Conservation (phyloP, 2,888 invertebrate species). For the Dorcus hopei region DNA sequence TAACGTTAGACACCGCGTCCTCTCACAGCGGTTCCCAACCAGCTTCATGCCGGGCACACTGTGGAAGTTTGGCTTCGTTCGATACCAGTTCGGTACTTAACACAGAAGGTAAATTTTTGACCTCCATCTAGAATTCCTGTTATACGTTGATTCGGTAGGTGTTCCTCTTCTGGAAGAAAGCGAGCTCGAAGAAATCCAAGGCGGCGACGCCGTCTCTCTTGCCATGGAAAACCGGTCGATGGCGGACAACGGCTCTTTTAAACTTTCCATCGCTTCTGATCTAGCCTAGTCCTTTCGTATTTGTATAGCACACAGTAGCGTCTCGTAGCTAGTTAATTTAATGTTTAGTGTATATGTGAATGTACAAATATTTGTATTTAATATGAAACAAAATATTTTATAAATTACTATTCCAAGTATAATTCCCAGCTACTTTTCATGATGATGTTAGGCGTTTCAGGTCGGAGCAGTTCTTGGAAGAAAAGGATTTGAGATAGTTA, state of each 20-base stretch:
- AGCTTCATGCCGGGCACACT: conserved; percentile 53
- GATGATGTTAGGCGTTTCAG: too few relatives aligned
- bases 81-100: conserved; percentile 51
- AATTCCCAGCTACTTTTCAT: too few relatives aligned
- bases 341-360: too few relatives aligned
- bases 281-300: conserved; percentile 31
- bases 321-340: too few relatives aligned
- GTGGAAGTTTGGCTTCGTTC: conserved; percentile 56
- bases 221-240: conserved; percentile 44
- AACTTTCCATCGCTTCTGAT: conserved; percentile 43
- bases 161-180: conserved; percentile 49
- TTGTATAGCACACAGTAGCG: not conserved
- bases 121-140: conserved; percentile 3
- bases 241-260: conserved; percentile 44
- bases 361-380: too few relatives aligned
- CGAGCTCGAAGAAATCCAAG: conserved; percentile 45
- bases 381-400: too few relatives aligned
- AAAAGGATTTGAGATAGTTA: too few relatives aligned
- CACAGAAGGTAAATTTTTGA: conserved; percentile 53
- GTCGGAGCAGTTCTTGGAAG: too few relatives aligned
- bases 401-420: too few relatives aligned
- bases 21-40: conserved; percentile 51
- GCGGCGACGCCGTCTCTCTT: conserved; percentile 37
- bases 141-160: conserved; percentile 31
- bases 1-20: conserved; percentile 56